These are phyloP conservation scores for Melieria omissa DNA, from an alignment of 2,888 invertebrate genomes.

Conservation along the genomic window DNA sequence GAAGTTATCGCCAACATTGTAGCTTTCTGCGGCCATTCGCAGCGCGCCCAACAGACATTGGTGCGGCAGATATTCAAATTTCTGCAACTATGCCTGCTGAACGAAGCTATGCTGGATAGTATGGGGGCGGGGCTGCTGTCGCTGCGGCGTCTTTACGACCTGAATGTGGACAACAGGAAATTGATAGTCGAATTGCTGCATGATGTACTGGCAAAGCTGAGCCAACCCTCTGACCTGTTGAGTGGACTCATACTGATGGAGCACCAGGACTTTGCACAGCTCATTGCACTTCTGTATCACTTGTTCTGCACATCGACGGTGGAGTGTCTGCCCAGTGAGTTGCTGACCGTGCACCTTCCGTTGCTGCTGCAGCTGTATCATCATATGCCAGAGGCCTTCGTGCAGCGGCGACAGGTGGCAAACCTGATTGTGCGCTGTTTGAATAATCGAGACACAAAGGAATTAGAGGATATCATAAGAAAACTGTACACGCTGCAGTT, in stretches of 20 bases:
- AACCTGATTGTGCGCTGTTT: slow-evolving; percentile 56
- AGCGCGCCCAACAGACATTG: slow-evolving; percentile 52
- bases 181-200: slow-evolving; percentile 45
- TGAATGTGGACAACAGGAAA: slow-evolving; percentile 49
- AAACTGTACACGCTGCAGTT: slow-evolving; percentile 46
- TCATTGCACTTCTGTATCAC: slow-evolving; percentile 53
- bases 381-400: slow-evolving; percentile 47
- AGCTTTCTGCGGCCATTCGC: slow-evolving; percentile 51
- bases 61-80: slow-evolving; percentile 58
- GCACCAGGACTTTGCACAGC: slow-evolving; percentile 49
- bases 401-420: slow-evolving; percentile 45
- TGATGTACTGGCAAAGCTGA: slow-evolving; percentile 48
- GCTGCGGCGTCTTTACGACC: slow-evolving; percentile 55
- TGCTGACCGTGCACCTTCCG: slow-evolving; percentile 55
- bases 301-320: slow-evolving; percentile 61
- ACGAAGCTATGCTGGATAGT: slow-evolving; percentile 44
- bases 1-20: slow-evolving; percentile 61
- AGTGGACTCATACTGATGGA: slow-evolving; percentile 61
- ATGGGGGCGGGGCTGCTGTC: slow-evolving; percentile 55
- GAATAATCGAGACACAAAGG: slow-evolving; percentile 53
- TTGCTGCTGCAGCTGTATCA: slow-evolving; percentile 56
- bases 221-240: slow-evolving; percentile 53
- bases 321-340: slow-evolving; percentile 58
- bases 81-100: slow-evolving; percentile 46
- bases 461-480: slow-evolving; percentile 53